phyloP scores from a whole-genome alignment of 2,113 vertebrate species.

The Psittacula cyanocephala region DNA sequence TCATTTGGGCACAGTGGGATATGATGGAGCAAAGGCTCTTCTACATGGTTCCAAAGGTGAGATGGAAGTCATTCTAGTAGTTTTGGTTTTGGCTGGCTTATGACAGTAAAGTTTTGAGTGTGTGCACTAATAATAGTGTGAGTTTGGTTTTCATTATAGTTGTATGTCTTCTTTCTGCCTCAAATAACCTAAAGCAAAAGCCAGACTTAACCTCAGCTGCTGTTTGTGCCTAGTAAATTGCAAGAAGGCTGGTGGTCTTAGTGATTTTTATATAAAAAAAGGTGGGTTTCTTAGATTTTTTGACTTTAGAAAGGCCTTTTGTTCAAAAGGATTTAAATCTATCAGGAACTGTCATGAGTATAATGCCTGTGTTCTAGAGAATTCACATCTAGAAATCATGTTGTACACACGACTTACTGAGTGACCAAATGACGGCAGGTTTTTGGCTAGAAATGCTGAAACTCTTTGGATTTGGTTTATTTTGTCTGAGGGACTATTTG shows the following conservation, averaged over 20 bases:
- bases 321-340: not conserved
- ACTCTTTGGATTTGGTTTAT: not conserved
- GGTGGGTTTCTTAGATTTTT: not conserved
- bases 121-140: not conserved
- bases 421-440: not conserved
- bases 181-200: not conserved
- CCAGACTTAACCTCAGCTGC: not conserved
- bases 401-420: not conserved
- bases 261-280: not conserved
- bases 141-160: not conserved
- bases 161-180: not conserved
- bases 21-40: slow-evolving; percentile 87
- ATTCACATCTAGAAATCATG: not conserved
- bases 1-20: slow-evolving; percentile 94
- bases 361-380: not conserved
- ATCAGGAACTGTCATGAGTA: not conserved
- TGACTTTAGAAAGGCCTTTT: not conserved
- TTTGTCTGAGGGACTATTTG: not conserved
- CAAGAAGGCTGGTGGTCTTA: not conserved
- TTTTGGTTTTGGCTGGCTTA: not conserved
- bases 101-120: not conserved
- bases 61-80: not conserved
- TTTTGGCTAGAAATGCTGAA: not conserved
- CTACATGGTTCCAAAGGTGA: slow-evolving; percentile 83
- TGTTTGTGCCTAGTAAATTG: not conserved